A percentile compares a stretch with the other conserved stretches of the same genome.
phyloP scores from a whole-genome alignment of 2,888 invertebrate species.

The Epirrita christyi region DNA sequence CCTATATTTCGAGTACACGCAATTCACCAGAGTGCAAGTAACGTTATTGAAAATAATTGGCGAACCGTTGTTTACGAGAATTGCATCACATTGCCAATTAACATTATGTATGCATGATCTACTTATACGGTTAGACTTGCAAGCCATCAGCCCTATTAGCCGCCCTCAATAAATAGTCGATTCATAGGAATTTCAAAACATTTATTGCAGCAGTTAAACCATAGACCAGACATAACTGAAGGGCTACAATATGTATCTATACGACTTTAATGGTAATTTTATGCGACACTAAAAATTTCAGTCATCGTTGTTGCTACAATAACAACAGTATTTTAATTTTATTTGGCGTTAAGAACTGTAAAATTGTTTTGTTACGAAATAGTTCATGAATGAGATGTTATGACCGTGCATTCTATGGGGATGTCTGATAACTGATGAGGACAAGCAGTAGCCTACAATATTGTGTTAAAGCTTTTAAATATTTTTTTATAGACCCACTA shows the following conservation, averaged over 20 bases:
- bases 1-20: too few relatives aligned
- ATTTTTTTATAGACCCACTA: constrained; percentile 66
- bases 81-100: too few relatives aligned
- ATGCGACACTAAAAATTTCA: constrained; percentile 52
- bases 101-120: too few relatives aligned
- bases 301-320: constrained; percentile 45
- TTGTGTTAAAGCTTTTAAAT: constrained; percentile 42
- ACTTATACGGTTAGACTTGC: too few relatives aligned
- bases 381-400: too few relatives aligned
- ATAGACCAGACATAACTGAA: constrained; percentile 39
- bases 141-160: too few relatives aligned
- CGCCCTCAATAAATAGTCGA: constrained; percentile 1
- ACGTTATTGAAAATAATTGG: too few relatives aligned
- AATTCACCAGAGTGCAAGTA: too few relatives aligned
- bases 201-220: constrained; percentile 42
- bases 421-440: too few relatives aligned
- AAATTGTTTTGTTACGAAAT: not conserved
- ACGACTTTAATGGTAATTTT: constrained; percentile 51
- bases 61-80: too few relatives aligned
- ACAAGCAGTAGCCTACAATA: not conserved
- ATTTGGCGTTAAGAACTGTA: constrained; percentile 39
- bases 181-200: constrained; percentile 43
- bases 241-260: too few relatives aligned
- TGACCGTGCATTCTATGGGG: too few relatives aligned
- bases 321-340: constrained; percentile 49